phyloP scores from a whole-genome alignment of 2,888 invertebrate species.

The Diadegma fenestrale region DNA sequence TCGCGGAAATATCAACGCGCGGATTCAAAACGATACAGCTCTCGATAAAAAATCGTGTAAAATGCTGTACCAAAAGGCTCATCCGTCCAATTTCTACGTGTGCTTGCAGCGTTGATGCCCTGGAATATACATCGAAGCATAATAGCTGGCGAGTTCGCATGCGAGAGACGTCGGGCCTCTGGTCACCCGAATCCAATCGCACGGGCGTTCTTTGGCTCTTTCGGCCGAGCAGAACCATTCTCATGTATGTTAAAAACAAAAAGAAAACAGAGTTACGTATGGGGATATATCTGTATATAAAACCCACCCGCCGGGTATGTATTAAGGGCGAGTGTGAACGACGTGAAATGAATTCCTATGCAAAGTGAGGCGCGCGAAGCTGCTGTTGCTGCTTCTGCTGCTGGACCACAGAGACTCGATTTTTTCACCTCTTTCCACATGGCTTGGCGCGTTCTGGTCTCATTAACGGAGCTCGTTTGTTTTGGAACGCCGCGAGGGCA shows the following conservation, averaged over 20 bases:
- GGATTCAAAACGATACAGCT: neutral
- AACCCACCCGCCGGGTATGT: constrained; percentile 65
- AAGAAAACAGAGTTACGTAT: neutral
- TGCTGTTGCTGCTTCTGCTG: constrained; percentile 52
- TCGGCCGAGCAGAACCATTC: constrained; percentile 28
- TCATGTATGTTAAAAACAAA: constrained; percentile 2
- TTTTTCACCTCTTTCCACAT: constrained; percentile 46
- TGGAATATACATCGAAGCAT: constrained; percentile 25
- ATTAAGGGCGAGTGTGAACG: constrained; percentile 73
- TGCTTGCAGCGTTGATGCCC: constrained; percentile 28
- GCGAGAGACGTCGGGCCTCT: constrained; percentile 61
- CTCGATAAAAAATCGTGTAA: neutral
- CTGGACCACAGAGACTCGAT: constrained; percentile 52
- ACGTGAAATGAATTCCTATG: constrained; percentile 80
- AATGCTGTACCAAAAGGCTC: neutral
- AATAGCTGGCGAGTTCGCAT: constrained; percentile 38
- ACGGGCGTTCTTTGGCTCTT: constrained; percentile 45
- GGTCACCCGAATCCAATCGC: constrained; percentile 66
- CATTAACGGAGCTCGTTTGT: constrained; percentile 80
- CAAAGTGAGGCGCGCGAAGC: constrained; percentile 72
- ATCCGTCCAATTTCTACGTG: neutral
- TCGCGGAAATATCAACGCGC: neutral
- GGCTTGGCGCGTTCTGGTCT: constrained; percentile 72
- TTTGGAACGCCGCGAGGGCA: constrained; percentile 77
- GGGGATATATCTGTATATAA: constrained; percentile 11